Evolutionary conservation across 2,888 invertebrate species (phyloP).

Genomic region (Allolobophora icterica): DNA sequence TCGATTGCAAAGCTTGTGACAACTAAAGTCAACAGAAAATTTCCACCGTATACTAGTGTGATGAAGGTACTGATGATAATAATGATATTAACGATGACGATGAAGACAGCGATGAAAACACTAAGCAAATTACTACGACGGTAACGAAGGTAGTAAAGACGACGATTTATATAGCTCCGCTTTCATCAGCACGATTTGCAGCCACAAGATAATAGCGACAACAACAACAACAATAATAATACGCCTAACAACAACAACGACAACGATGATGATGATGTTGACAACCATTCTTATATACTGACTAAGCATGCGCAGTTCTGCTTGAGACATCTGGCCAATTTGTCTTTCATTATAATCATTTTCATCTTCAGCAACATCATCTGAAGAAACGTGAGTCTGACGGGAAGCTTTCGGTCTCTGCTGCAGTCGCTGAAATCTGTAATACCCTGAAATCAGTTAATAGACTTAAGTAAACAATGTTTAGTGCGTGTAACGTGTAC

Average conservation of each 20-base stretch:
- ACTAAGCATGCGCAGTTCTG: not conserved
- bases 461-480: too few relatives aligned
- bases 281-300: not conserved
- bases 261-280: not conserved
- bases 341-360: not conserved
- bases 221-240: too few relatives aligned
- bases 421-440: constrained; percentile 12
- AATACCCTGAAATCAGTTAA: constrained; percentile 13
- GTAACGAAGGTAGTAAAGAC: not conserved
- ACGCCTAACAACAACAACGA: too few relatives aligned
- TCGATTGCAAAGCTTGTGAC: too few relatives aligned
- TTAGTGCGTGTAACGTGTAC: too few relatives aligned
- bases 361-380: not conserved
- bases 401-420: not conserved
- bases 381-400: not conserved
- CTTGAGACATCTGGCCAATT: not conserved
- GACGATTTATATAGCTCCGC: not conserved
- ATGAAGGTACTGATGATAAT: not conserved
- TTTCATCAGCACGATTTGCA: not conserved
- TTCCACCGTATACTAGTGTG: not conserved
- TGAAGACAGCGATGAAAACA: not conserved
- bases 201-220: not conserved
- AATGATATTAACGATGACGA: not conserved
- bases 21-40: too few relatives aligned
- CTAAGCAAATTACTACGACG: not conserved